Base-by-base conservation (phyloP, 1,140 invertebrate species). In the Physella acuta region DNA sequence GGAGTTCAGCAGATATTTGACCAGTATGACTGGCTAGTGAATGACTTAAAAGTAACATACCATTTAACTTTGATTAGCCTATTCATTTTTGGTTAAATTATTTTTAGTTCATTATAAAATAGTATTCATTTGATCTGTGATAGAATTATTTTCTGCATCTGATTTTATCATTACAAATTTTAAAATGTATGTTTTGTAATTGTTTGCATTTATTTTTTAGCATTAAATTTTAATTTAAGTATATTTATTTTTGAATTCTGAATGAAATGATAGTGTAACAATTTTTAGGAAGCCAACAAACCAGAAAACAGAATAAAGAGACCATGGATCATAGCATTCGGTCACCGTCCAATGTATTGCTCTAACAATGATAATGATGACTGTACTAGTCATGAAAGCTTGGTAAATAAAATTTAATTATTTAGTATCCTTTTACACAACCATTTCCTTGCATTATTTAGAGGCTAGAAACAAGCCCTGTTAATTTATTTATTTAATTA, bases 1-100 rank as follows among this genome's bases (percentile, higher is more conserved):
- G 95, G 95, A 4, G 80, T 93, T 24, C 24, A 67, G 34, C 90
- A 92, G 77, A 81, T 97, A 11, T 84, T 91, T 17, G 89, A 91
- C 72, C 96, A 99, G 83, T 99, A 92, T 81, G 87, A 79, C 61
- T 84, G 82, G 82, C 73, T 84, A 1, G 71, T 79, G 60, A 64
- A 73, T n/a, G 82, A 84, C 71, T 70, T 84, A 3, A 71, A 76
- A 75, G 82, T 84, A 63, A 71, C 4, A 64, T 77, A n/a, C n/a
- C n/a, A n/a, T n/a, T n/a, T n/a, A n/a, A n/a, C n/a, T n/a, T n/a
- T n/a, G n/a, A n/a, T n/a, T n/a, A n/a, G n/a, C n/a, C n/a, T n/a
- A n/a, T n/a, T n/a, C n/a, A n/a, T n/a, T n/a, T n/a, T n/a, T n/a
- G n/a, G n/a, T n/a, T n/a, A n/a, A n/a, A n/a, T n/a, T n/a, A n/a